Evolutionary conservation across 2,888 invertebrate genomes (phyloP), one percentile per base, ranked within the genome.

Genomic region (Caenorhabditis imperialis): DNA sequence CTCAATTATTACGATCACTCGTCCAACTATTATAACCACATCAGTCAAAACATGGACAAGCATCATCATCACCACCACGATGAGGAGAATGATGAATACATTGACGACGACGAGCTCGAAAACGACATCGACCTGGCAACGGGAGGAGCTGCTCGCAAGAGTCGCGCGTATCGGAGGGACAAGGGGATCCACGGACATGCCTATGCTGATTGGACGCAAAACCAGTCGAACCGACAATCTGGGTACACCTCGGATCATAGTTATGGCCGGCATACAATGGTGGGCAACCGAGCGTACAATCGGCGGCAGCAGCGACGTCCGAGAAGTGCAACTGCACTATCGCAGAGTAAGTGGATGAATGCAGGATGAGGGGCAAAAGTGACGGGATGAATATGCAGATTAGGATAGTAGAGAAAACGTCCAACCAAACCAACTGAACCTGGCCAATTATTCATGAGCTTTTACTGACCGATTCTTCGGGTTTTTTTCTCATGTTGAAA

Each of bases 201-300:
- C 14, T 74, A 74, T 20, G 61, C 74, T 18, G 70, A 75, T 47
- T 81, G 83, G 81, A 81, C 76, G 8, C 51, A 72, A 25, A 79
- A 82, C 57, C 72, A 79, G 58, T n/a, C n/a, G n/a, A 55, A 55
- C 5, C 14, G 61, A 16, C 61, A 61, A 47, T 65, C 73, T 1
- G 72, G 83, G 7, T 83, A 83, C 48, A 61, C 82, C 8, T 83
- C 83, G 8, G 83, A 83, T 65, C 81, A 84, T 62, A 78, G 79
- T 0, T 81, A 81, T 60, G 75, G 74, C 4, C 40, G 67, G 42
- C 71, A 74, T 16, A 61, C 63, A 0, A 71, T 76, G 50, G 60
- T 69, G 25, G 60, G 76, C 12, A 58, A n/a, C n/a, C n/a, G 70
- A 7, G 60, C 78, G 4, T 55, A 60, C n/a, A 73, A 62, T 50